Evolutionary conservation across 2,797 vertebrate genomes (phyloP).

Genomic region (Mormyrops attenuatus): DNA sequence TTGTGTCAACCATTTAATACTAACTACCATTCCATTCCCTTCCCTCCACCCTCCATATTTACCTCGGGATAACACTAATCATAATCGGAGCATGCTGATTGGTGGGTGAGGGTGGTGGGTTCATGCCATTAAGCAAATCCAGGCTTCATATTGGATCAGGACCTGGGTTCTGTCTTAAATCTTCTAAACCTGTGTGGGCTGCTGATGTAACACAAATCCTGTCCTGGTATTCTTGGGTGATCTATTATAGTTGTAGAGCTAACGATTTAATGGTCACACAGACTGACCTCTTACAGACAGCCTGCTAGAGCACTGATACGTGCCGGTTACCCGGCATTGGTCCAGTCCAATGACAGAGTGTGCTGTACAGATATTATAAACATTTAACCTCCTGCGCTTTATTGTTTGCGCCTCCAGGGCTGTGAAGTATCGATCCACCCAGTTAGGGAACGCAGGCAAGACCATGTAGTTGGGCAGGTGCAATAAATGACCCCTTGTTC

Average conservation of each 20-base stretch:
- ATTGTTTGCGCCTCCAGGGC: neutral
- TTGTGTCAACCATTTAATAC: neutral
- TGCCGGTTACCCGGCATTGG: neutral
- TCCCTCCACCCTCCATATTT: neutral
- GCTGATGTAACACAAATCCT: neutral
- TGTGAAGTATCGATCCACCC: neutral
- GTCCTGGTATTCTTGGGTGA: neutral
- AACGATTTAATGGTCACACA: neutral
- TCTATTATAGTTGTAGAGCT: neutral
- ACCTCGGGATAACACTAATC: neutral
- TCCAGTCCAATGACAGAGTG: neutral
- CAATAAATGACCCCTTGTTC: slow-evolving; percentile 28
- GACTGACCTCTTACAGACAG: neutral
- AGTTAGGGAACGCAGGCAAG: neutral
- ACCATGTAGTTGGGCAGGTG: neutral
- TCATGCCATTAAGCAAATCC: neutral
- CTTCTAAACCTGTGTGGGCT: neutral
- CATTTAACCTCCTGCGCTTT: slow-evolving; percentile 12
- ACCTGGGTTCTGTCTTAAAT: neutral
- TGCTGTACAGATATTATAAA: neutral
- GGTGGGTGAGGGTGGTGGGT: neutral
- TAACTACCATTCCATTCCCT: neutral
- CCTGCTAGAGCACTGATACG: neutral
- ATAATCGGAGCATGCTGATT: neutral
- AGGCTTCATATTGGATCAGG: neutral